Percentiles rank a stretch among this genome's conserved stretches.
phyloP scores from a whole-genome alignment of 2,113 vertebrate species.

The Burhinus bistriatus region DNA sequence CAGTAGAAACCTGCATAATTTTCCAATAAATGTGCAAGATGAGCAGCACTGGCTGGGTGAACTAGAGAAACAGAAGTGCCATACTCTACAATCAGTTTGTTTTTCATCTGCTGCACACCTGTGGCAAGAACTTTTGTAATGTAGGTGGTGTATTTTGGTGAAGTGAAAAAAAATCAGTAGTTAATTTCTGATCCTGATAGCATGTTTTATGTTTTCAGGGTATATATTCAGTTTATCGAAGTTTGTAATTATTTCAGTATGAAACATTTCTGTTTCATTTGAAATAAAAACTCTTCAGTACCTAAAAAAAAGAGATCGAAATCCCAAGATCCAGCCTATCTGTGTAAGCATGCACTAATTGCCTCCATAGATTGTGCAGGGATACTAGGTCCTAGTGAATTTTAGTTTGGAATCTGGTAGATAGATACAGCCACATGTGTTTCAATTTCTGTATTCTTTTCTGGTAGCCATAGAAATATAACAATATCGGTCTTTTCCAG shows the following conservation, averaged over 20 bases:
- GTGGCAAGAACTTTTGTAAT: not conserved
- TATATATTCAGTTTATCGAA: not conserved
- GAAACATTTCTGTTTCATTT: not conserved
- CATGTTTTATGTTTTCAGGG: not conserved
- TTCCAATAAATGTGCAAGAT: not conserved
- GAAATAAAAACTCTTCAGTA: not conserved
- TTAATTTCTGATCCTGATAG: not conserved
- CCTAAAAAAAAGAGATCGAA: not conserved
- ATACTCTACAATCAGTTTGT: not conserved
- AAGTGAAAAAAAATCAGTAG: not conserved
- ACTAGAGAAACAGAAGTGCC: not conserved
- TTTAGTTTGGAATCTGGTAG: not conserved
- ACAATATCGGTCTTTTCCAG: not conserved
- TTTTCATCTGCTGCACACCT: not conserved
- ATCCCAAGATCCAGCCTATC: not conserved
- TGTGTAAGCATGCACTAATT: not conserved
- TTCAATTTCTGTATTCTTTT: not conserved
- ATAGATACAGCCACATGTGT: fast-evolving
- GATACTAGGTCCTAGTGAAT: not conserved
- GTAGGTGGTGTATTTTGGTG: not conserved
- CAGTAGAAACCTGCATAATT: slow-evolving; percentile 2
- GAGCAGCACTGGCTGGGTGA: not conserved
- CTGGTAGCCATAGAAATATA: not conserved
- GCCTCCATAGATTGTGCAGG: not conserved
- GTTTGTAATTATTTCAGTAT: not conserved